A percentile compares a stretch with the other conserved stretches of the same genome.
These are phyloP conservation scores for Antheraea pernyi DNA, from an alignment of 1,140 invertebrate genomes.

Conservation along the genomic window DNA sequence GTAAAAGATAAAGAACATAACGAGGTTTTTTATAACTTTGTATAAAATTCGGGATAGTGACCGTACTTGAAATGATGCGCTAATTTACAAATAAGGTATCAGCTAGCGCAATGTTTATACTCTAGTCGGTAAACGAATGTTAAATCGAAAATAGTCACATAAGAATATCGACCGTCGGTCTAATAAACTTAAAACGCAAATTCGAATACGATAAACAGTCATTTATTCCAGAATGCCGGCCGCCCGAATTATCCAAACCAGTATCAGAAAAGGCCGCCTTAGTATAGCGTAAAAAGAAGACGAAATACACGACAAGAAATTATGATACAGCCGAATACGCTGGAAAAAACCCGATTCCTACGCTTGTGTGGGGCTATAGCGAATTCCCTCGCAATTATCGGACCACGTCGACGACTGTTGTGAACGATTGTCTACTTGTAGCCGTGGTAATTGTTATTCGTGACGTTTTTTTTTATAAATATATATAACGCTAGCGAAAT, in stretches of 20 bases:
- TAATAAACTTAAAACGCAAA: background rate
- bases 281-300: constrained; percentile 12
- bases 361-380: constrained; percentile 39
- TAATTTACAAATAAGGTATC: too few species aligned
- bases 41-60: too few species aligned
- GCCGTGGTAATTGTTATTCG: constrained; percentile 16
- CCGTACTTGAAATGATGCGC: too few species aligned
- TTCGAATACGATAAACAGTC: constrained; percentile 40
- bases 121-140: background rate
- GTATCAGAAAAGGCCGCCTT: constrained; percentile 55
- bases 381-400: constrained; percentile 61
- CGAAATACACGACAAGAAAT: constrained; percentile 59
- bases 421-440: constrained; percentile 43
- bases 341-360: constrained; percentile 41
- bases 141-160: background rate
- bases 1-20: too few species aligned
- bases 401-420: constrained; percentile 25
- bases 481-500: background rate
- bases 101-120: too few species aligned
- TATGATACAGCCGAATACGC: constrained; percentile 72
- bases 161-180: background rate
- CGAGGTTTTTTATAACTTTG: too few species aligned
- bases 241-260: constrained; percentile 48
- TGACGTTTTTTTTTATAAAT: background rate
- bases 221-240: constrained; percentile 50